A percentile compares a stretch with the other conserved stretches of the same genome.
These are phyloP conservation scores for Apodemia mormo DNA, from an alignment of 2,888 invertebrate species.

Conservation along the genomic window DNA sequence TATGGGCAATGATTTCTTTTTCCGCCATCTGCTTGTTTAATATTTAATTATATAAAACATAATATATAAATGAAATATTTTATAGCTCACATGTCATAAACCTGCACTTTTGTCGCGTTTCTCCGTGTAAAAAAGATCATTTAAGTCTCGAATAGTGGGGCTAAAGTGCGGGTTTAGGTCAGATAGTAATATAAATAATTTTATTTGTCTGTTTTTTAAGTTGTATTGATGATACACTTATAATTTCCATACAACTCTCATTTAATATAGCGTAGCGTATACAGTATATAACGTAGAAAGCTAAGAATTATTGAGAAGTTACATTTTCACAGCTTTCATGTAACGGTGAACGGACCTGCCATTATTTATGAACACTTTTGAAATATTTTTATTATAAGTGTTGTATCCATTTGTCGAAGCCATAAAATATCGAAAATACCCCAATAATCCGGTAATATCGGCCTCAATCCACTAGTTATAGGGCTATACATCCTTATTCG, in stretches of 20 bases:
- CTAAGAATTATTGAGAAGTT: background rate
- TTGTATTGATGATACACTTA: too few species aligned
- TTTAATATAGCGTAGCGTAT: background rate
- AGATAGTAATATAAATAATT: too few species aligned
- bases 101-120: too few species aligned
- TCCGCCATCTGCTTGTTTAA: too few species aligned
- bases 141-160: too few species aligned
- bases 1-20: too few species aligned
- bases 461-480: constrained; percentile 52
- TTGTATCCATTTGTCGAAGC: constrained; percentile 29
- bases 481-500: constrained; percentile 54
- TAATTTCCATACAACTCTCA: background rate
- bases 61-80: too few species aligned
- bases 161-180: too few species aligned
- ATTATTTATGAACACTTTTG: constrained; percentile 26
- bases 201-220: too few species aligned
- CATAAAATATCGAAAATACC: constrained; percentile 52
- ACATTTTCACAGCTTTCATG: background rate
- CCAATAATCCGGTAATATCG: constrained; percentile 49
- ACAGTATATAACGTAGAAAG: background rate
- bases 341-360: background rate
- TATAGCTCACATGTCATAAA: too few species aligned
- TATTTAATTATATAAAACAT: too few species aligned
- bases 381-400: constrained; percentile 28
- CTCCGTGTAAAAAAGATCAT: too few species aligned